These are phyloP conservation scores for Chrysogorgia sp. DNA, from an alignment of 92 coral and sea anemone genomes.

Conservation along the genomic window DNA sequence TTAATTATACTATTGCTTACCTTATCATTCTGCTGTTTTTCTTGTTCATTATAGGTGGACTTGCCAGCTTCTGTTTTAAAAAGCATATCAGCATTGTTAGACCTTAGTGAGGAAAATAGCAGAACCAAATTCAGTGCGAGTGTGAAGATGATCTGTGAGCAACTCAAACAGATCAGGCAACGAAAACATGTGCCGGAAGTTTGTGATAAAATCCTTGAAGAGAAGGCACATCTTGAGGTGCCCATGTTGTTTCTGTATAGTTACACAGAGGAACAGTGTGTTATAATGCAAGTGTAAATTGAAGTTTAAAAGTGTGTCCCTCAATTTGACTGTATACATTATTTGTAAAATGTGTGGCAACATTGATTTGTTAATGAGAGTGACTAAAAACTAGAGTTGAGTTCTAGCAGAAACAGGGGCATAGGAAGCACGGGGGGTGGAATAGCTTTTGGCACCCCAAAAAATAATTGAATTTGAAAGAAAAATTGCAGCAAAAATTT, in stretches of 20 bases:
- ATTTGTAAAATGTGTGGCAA: no score
- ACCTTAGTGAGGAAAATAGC: conserved; percentile 68
- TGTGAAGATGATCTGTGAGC: conserved; percentile 70
- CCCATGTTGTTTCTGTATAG: conserved; percentile 86
- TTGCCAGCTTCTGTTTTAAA: conserved; percentile 75
- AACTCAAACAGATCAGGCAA: conserved; percentile 64
- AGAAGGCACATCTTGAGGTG: conserved; percentile 68
- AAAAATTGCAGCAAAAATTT: no score
- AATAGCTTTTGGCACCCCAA: no score
- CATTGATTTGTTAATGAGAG: no score
- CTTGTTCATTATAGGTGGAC: conserved; percentile 73
- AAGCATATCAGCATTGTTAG: conserved; percentile 75
- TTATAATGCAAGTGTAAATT: conserved; percentile 34
- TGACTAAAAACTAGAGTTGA: no score
- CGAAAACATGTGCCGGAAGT: conserved; percentile 73
- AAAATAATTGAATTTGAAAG: no score
- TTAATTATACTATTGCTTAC: no score
- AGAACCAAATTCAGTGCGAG: conserved; percentile 67
- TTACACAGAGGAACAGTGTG: conserved; percentile 71
- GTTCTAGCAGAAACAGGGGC: no score
- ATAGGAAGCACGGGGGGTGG: no score
- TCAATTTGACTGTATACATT: no score
- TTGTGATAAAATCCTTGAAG: conserved; percentile 76
- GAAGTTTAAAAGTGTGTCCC: no score
- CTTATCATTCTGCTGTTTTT: not conserved